These are phyloP conservation scores for Creontiades dilutus DNA, from an alignment of 2,888 invertebrate species.

Conservation along the genomic window DNA sequence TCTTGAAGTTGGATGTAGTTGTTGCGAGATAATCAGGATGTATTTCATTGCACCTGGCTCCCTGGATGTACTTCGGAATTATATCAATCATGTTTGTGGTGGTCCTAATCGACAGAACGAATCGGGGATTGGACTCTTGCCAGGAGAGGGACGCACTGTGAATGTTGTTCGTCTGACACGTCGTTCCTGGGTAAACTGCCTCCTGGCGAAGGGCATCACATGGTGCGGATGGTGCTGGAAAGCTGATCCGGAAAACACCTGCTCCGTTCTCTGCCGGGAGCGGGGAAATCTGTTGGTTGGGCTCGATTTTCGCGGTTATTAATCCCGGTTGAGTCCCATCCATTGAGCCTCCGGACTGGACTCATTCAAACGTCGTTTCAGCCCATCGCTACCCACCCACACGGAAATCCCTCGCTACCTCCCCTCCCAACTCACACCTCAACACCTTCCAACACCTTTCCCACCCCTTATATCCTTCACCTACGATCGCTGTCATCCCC, in stretches of 20 bases:
- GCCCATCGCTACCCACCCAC: slow-evolving; percentile 16
- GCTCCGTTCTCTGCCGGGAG: not conserved
- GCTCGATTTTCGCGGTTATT: slow-evolving; percentile 35
- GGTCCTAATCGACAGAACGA: too few species aligned
- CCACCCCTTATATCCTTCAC: too few species aligned
- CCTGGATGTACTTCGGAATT: too few species aligned
- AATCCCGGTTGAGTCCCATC: not conserved
- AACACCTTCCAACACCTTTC: too few species aligned
- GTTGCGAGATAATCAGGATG: too few species aligned
- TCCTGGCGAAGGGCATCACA: not conserved
- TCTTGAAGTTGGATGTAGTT: too few species aligned
- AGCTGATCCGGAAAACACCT: not conserved
- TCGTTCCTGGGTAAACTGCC: not conserved
- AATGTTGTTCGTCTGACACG: too few species aligned
- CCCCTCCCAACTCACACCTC: not conserved
- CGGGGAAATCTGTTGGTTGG: not conserved
- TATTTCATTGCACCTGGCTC: too few species aligned
- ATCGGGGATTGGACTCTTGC: too few species aligned
- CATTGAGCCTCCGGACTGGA: not conserved
- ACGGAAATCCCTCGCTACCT: not conserved
- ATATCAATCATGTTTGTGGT: too few species aligned
- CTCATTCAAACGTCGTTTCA: slow-evolving; percentile 9
- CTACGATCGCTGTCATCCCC: too few species aligned
- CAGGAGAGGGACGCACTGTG: too few species aligned
- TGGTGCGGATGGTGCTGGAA: not conserved